Conservation (phyloP, 2,888 invertebrate genomes). For the Augiades crinisus region DNA sequence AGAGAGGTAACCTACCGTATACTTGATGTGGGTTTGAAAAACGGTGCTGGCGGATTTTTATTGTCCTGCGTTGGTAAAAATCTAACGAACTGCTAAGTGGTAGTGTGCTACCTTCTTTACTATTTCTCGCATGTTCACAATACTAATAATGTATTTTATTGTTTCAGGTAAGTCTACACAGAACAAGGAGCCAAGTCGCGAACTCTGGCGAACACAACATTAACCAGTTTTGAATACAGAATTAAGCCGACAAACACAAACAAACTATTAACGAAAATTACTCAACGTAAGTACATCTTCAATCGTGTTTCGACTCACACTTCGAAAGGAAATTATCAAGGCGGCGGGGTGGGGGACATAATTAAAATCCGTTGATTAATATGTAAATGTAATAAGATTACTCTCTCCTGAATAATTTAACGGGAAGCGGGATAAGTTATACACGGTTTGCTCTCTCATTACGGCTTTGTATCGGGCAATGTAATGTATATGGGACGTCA, state of each 20-base stretch:
- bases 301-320: conserved; percentile 73
- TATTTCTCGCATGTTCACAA: too few species aligned
- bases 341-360: conserved; percentile 86
- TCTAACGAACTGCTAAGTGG: too few species aligned
- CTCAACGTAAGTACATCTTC: conserved; percentile 47
- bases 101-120: too few species aligned
- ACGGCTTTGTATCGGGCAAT: conserved; percentile 56
- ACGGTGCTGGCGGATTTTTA: too few species aligned
- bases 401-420: conserved; percentile 93
- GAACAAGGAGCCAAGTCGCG: not conserved
- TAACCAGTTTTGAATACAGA: conserved; percentile 37
- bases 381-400: conserved; percentile 99
- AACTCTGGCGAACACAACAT: conserved; percentile 20
- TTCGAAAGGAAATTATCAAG: conserved; percentile 78
- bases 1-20: too few species aligned
- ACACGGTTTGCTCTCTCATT: conserved; percentile 69
- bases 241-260: conserved; percentile 46
- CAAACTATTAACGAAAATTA: conserved; percentile 61
- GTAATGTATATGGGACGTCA: conserved; percentile 42
- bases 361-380: conserved; percentile 99
- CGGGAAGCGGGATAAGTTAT: conserved; percentile 77
- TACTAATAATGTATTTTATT: conserved; percentile 19
- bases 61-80: too few species aligned
- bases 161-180: conserved; percentile 51
- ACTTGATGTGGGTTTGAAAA: too few species aligned